Conservation (phyloP, 2,113 vertebrate species). For the Brachyhypopomus occidentalis region DNA sequence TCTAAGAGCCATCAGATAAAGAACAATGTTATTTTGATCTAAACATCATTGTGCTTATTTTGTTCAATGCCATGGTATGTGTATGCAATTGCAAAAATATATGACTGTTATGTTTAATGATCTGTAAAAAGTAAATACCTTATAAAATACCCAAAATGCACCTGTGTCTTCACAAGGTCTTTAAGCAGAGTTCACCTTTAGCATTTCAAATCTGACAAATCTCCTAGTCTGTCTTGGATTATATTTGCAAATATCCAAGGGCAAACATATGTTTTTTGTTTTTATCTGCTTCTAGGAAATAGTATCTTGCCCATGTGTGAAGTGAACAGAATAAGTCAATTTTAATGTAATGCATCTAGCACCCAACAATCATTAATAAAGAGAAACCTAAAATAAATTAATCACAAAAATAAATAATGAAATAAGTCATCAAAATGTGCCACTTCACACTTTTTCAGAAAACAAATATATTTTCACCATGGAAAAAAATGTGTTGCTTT, state of each 20-base stretch:
- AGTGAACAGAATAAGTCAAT: neutral
- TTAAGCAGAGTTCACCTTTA: neutral
- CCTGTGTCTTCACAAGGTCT: neutral
- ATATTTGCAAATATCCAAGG: neutral
- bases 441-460: neutral
- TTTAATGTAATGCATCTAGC: neutral
- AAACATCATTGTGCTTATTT: neutral
- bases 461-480: slow-evolving; percentile 4
- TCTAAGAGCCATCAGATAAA: too few relatives aligned
- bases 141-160: too few relatives aligned
- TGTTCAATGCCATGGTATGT: neutral
- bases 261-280: slow-evolving; percentile 43
- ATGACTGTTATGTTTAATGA: neutral
- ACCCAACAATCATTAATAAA: neutral
- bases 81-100: neutral
- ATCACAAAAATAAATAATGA: neutral
- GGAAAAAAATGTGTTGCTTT: slow-evolving; percentile 48
- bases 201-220: too few relatives aligned
- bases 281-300: neutral
- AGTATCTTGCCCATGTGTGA: neutral
- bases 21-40: neutral
- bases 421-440: slow-evolving; percentile 4
- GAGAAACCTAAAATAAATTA: neutral
- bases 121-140: neutral
- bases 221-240: too few relatives aligned